Evolutionary conservation across 2,113 vertebrate genomes (phyloP).

Genomic region (Pimephales promelas): DNA sequence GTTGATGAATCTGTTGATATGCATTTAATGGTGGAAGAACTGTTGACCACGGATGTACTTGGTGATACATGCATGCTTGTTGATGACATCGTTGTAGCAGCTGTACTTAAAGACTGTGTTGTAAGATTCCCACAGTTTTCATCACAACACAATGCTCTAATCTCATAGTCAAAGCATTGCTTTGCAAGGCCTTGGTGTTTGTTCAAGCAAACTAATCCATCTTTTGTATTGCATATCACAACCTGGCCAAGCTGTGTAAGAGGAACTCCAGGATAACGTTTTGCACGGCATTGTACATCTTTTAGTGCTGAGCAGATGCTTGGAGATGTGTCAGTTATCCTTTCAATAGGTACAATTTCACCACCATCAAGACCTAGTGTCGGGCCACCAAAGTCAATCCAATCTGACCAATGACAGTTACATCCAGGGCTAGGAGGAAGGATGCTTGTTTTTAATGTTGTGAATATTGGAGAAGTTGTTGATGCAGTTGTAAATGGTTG

Average conservation of each 20-base stretch:
- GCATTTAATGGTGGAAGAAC: not conserved
- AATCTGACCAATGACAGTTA: slow-evolving; percentile 35
- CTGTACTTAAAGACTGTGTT: not conserved
- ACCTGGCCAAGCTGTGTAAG: slow-evolving; percentile 56
- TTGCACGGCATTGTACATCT: slow-evolving; percentile 53
- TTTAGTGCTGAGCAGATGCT: slow-evolving; percentile 4
- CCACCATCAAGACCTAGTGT: slow-evolving; percentile 50
- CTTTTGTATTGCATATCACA: slow-evolving; percentile 4
- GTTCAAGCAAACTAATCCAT: too few relatives aligned
- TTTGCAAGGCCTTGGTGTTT: too few relatives aligned
- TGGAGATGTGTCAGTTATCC: not conserved
- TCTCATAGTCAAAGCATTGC: not conserved
- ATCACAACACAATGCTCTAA: not conserved
- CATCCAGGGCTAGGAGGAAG: not conserved
- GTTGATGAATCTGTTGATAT: not conserved
- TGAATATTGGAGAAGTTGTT: not conserved
- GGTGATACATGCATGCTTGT: not conserved
- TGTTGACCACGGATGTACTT: not conserved
- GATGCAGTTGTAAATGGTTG: not conserved
- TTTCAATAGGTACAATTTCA: slow-evolving; percentile 40
- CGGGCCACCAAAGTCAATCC: slow-evolving; percentile 36
- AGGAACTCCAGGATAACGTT: not conserved
- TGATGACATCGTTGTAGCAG: not conserved
- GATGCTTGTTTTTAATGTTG: not conserved
- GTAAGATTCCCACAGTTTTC: not conserved